Base-by-base conservation (phyloP, 2,113 vertebrate genomes). In the Anolis sagrei region DNA sequence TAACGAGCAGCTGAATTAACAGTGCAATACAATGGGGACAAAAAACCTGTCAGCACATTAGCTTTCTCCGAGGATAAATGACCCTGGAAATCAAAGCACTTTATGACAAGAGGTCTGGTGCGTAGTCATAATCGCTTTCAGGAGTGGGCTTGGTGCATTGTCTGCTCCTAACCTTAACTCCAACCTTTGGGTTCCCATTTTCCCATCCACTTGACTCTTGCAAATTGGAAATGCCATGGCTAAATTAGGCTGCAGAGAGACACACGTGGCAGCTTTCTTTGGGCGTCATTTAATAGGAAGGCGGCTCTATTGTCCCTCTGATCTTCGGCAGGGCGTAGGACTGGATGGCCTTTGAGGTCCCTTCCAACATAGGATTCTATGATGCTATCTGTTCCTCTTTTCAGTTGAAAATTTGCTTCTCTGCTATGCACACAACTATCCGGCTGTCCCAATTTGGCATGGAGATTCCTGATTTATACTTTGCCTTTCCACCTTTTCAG, bases 41-140 rank as follows among this genome's bases (percentile, higher is more conserved):
- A 87, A 64, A 51, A 21, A 34, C 29, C 44, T 74, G 68, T 54
- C 2, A 0, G 81, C 91, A 72, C 72, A 54, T 25, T 83, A 77
- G 48, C 34, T 58, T 16, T 66, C 70, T 82, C 4, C 29, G 73
- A 83, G 79, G 61, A 89, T 84, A 61, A 76, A 58, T 5, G 62
- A 77, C 34, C 32, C 7, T 1, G 18, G 70, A 85, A 80, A 3
- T 74, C 68, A 78, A 51, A 86, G 58, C 1, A 76, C 81, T 91
- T 89, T 80, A 82, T 36, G 83, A 86, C 84, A 78, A 7, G 51
- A 34, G 13, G 1, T 4, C 64, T 83, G 83, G n/a, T 61, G 87
- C 75, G 34, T 16, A 78, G 21, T 27, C 64, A 21, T 82, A 69
- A 21, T 82, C 86, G 51, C 4, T 51, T 70, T 88, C 1, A 0